Evolutionary conservation across 92 coral and sea anemone genomes (phyloP), one percentile per base, ranked within the genome.

Genomic region (Actinostola sp.): DNA sequence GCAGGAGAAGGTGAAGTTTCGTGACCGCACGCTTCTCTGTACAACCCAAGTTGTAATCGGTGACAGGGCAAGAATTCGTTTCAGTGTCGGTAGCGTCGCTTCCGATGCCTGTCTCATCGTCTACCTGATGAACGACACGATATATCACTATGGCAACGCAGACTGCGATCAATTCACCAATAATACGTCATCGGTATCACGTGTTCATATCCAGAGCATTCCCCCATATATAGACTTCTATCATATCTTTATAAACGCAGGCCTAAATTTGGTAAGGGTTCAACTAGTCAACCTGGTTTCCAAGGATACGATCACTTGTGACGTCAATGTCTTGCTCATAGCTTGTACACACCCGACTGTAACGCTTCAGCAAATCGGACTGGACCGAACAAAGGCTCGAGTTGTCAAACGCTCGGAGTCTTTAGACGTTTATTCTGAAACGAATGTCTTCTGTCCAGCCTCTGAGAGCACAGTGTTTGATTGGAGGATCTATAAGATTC

Each of bases 371-470:
- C 39, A 57, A 4, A 49, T 78, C 48, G 88, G 85, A 30, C 33
- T 25, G 31, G 68, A 8, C 31, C 51, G 31, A 19, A 42, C 38
- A 2, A 32, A 44, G 20, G 76, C 86, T 0, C 51, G 61, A 36
- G 29, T 39, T 30, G 50, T 78, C 27, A 78, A 71, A 42, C 41
- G 67, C 3, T 65, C 71, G 1, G 72, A 83, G 25, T 12, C 36
- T 7, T 41, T 84, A n/a, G 70, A 61, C n/a, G 71, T 88, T 34
- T 57, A 41, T 6, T 63, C 93, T 33, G 80, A 63, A 29, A 60
- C 70, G 6, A 62, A 69, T 1, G 42, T 88, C 12, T 85, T 78
- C 48, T 88, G 93, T 53, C 93, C 93, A 12, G 93, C 77, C 55
- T 88, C 93, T 6, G 60, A 65, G 33, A 51, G 57, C 24, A 61